Percentiles rank a stretch among this genome's conserved stretches.
Conservation (phyloP, 2,113 vertebrate species). For the Caranx melampygus region DNA sequence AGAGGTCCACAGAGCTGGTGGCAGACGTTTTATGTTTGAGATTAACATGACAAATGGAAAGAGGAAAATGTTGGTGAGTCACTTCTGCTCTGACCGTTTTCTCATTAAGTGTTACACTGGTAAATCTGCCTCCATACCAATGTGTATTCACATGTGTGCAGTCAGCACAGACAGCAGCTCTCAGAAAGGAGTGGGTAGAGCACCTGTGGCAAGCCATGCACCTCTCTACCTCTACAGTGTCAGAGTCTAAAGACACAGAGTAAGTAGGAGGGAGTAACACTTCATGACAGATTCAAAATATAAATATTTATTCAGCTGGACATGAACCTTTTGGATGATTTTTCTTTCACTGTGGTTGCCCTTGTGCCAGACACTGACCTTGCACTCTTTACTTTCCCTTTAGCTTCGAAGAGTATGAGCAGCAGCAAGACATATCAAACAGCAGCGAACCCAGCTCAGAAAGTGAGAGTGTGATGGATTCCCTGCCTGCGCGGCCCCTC, state of each 20-base stretch:
- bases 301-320: neutral
- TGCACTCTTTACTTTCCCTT: neutral
- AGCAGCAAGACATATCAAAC: slow-evolving; percentile 36
- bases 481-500: neutral
- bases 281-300: neutral
- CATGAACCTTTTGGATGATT: neutral
- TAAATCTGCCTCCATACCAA: too few relatives aligned
- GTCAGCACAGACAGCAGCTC: slow-evolving; percentile 78
- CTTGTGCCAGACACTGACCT: neutral
- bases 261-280: slow-evolving; percentile 34
- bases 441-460: slow-evolving; percentile 15
- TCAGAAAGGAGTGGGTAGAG: slow-evolving; percentile 79
- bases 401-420: slow-evolving; percentile 41
- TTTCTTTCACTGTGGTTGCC: neutral
- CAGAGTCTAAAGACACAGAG: slow-evolving; percentile 32
- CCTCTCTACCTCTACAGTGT: slow-evolving; percentile 34
- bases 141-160: slow-evolving; percentile 43
- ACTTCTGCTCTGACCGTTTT: neutral
- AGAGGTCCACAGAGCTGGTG: slow-evolving; percentile 63
- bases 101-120: neutral
- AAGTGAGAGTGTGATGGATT: slow-evolving; percentile 7
- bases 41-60: slow-evolving; percentile 85
- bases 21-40: slow-evolving; percentile 82
- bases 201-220: slow-evolving; percentile 82
- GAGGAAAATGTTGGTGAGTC: slow-evolving; percentile 85